Evolutionary conservation across 1,140 invertebrate genomes (phyloP), one percentile per base, ranked within the genome.

Genomic region (Stenopsyche tienmushanensis): DNA sequence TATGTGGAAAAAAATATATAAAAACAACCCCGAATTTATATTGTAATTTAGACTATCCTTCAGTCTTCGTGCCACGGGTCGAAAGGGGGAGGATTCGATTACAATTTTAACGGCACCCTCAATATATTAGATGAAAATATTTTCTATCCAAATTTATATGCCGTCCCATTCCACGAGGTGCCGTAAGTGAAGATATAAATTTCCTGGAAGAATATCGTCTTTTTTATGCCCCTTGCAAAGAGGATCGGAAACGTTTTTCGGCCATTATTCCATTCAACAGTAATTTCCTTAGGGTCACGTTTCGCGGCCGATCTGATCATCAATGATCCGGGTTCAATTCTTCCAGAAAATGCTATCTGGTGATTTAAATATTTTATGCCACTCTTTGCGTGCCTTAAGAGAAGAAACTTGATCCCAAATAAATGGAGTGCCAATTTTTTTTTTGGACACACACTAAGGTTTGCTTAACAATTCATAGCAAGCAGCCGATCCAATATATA

Each of bases 71-170:
- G n/a, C 29, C 29, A 13, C 29, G 13, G 13, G 13, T 34, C 29
- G 29, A 34, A 34, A 7, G 5, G 5, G 29, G 29, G 5, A 7
- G 13, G 5, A 5, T 5, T 34, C 29, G 29, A 34, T 13, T 13
- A 13, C 29, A 34, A 34, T 5, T 34, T 34, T 7, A 34, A 7
- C 5, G 29, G 29, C 5, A 7, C 29, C 29, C 29, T 13, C 29
- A 34, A 34, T 34, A 34, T 34, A 34, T 34, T 34, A 34, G 13
- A 34, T 7, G 29, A 47, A 47, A 47, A 47, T 47, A 47, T 20
- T 47, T 47, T 20, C 44, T 13, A 47, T 47, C 44, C 44, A 20
- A 47, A 47, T 47, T 47, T 47, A 47, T 47, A 34, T 7, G 29
- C 5, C 29, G n/a, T n/a, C n/a, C n/a, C n/a, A n/a, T n/a, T n/a